phyloP scores from a whole-genome alignment of 2,888 invertebrate species.

The Gymnosoma rotundatum region DNA sequence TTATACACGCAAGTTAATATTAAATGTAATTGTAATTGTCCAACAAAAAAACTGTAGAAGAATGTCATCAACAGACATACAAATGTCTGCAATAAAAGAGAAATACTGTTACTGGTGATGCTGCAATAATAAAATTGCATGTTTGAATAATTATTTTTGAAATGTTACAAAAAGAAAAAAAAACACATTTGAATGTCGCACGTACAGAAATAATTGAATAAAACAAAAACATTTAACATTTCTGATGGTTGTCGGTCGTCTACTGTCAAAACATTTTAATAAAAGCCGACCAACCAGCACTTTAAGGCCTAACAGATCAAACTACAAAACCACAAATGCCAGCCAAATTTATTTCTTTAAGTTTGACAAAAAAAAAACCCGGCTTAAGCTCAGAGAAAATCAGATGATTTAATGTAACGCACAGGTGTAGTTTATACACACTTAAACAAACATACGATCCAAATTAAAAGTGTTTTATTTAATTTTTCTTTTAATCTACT shows the following conservation, averaged over 20 bases:
- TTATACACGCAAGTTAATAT: neutral
- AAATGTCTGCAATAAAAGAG: slow-evolving; percentile 45
- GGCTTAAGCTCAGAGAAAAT: slow-evolving; percentile 10
- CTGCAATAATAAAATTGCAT: slow-evolving; percentile 43
- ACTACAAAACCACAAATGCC: slow-evolving; percentile 60
- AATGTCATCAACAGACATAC: slow-evolving; percentile 56
- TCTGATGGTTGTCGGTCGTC: slow-evolving; percentile 51
- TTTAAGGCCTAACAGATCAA: neutral
- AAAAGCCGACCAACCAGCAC: slow-evolving; percentile 5
- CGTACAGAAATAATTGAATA: slow-evolving; percentile 56
- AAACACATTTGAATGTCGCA: slow-evolving; percentile 58
- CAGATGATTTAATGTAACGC: slow-evolving; percentile 61
- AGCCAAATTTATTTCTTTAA: slow-evolving; percentile 6
- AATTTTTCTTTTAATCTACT: neutral
- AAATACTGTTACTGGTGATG: slow-evolving; percentile 32
- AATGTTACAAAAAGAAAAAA: slow-evolving; percentile 6
- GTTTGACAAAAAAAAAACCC: neutral
- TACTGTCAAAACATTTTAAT: slow-evolving; percentile 41
- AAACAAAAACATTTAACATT: slow-evolving; percentile 64
- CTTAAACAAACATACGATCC: slow-evolving; percentile 11
- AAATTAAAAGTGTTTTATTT: neutral
- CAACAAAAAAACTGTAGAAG: slow-evolving; percentile 39
- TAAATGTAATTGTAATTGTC: neutral
- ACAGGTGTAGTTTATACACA: slow-evolving; percentile 61
- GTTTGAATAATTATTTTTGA: slow-evolving; percentile 51